Evolutionary conservation across 2,888 invertebrate species (phyloP).

Genomic region (Stenolophus ochropezus): DNA sequence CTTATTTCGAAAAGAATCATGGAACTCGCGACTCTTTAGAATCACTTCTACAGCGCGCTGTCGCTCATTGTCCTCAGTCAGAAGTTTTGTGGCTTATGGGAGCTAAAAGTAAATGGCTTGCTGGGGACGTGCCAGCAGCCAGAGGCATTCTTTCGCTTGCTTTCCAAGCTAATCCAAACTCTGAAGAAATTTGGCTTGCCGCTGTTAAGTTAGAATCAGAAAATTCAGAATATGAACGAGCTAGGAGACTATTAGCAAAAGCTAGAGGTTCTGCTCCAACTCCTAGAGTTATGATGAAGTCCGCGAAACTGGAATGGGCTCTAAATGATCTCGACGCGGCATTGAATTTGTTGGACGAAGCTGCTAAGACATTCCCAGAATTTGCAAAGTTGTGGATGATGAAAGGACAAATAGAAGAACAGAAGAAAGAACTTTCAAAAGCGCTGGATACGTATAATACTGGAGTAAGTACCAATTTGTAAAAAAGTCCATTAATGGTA

Average conservation of each 20-base stretch:
- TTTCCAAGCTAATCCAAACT: slow-evolving; percentile 99
- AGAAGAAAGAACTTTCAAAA: slow-evolving; percentile 83
- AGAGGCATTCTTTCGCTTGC: slow-evolving; percentile 95
- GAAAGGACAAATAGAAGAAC: slow-evolving; percentile 97
- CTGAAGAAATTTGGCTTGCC: slow-evolving; percentile 99
- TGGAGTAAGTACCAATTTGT: slow-evolving; percentile 78
- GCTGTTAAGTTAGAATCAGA: slow-evolving; percentile 99
- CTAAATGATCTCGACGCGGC: slow-evolving; percentile 89
- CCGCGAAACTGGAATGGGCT: slow-evolving; percentile 98
- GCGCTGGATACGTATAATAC: slow-evolving; percentile 92
- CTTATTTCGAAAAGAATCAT: slow-evolving; percentile 97
- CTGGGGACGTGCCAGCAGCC: slow-evolving; percentile 97
- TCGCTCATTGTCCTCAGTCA: slow-evolving; percentile 97
- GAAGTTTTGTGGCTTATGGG: slow-evolving; percentile 97
- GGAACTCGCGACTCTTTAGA: slow-evolving; percentile 95
- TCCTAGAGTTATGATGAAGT: slow-evolving; percentile 98
- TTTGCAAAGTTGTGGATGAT: slow-evolving; percentile 99
- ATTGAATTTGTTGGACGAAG: slow-evolving; percentile 88
- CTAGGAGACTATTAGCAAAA: slow-evolving; percentile 91
- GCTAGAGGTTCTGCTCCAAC: slow-evolving; percentile 97
- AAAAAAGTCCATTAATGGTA: too few species aligned
- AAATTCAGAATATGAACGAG: slow-evolving; percentile 97
- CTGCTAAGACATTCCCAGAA: slow-evolving; percentile 91
- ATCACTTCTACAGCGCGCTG: slow-evolving; percentile 91
- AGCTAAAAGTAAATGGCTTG: slow-evolving; percentile 99